Evolutionary conservation across 2,797 vertebrate genomes (phyloP).

Genomic region (Pseudochirops corinnae): DNA sequence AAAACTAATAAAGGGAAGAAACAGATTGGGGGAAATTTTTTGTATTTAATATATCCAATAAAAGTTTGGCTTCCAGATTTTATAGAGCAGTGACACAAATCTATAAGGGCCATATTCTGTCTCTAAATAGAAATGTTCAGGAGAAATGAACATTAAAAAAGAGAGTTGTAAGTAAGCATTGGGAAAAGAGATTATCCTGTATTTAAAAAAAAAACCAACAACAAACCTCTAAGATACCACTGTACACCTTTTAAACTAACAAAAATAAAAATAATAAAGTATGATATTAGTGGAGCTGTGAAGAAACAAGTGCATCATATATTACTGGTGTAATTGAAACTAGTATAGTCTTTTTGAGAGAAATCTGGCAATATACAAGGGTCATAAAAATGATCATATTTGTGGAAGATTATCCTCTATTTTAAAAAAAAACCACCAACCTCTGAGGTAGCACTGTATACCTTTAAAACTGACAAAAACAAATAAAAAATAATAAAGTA

Average conservation of each 20-base stretch:
- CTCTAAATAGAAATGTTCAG: background rate
- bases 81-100: background rate
- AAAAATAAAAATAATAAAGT: background rate
- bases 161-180: background rate
- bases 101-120: background rate
- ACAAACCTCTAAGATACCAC: background rate
- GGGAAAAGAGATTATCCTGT: background rate
- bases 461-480: background rate
- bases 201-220: background rate
- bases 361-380: background rate
- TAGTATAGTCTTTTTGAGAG: background rate
- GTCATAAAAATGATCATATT: background rate
- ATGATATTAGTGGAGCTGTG: background rate
- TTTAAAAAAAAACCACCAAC: background rate
- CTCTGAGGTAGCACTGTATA: background rate
- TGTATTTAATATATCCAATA: background rate
- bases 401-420: background rate
- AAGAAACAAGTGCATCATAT: background rate
- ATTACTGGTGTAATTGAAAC: background rate
- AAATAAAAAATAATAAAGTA: background rate
- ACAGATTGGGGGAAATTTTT: background rate
- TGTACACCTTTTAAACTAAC: background rate
- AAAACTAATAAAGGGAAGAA: background rate
- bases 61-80: background rate
- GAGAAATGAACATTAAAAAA: background rate